These are phyloP conservation scores for Girardinus metallicus DNA, from an alignment of 2,797 vertebrate species.

Conservation along the genomic window DNA sequence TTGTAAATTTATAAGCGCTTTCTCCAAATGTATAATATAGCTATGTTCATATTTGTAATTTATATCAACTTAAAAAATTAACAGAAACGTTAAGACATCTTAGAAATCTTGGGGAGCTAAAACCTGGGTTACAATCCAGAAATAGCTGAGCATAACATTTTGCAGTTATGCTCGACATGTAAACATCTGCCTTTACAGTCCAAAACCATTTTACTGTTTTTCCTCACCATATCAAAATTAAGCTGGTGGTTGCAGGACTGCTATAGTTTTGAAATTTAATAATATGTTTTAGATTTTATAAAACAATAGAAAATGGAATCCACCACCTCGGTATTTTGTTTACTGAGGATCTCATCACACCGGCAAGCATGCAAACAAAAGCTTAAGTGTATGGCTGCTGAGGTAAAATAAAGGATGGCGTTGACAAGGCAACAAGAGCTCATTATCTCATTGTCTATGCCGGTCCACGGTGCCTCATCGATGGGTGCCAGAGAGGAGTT, in stretches of 20 bases:
- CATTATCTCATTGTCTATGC: conserved; percentile 78
- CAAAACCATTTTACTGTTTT: background rate
- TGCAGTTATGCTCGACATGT: too few species aligned
- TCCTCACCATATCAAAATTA: background rate
- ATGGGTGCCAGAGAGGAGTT: conserved; percentile 61
- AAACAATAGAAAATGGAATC: conserved; percentile 60
- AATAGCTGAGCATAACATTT: too few species aligned
- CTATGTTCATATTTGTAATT: too few species aligned
- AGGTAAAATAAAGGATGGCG: conserved; percentile 13
- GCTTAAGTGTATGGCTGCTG: conserved; percentile 48
- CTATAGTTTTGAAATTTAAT: conserved; percentile 8
- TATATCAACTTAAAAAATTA: too few species aligned
- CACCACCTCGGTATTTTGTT: conserved; percentile 54
- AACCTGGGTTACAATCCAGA: too few species aligned
- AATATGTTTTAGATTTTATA: conserved; percentile 42
- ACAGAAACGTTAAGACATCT: too few species aligned
- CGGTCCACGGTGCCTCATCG: conserved; percentile 63
- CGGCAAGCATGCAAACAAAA: conserved; percentile 32
- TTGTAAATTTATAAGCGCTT: too few species aligned
- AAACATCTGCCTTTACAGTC: background rate
- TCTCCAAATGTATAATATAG: too few species aligned
- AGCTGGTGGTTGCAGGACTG: background rate
- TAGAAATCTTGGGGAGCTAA: too few species aligned
- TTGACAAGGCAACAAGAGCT: conserved; percentile 80
- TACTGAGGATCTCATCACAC: conserved; percentile 53